Percentiles rank a stretch among this genome's conserved stretches.
These are phyloP conservation scores for Helicoverpa assulta DNA, from an alignment of 2,888 invertebrate genomes.

Conservation along the genomic window DNA sequence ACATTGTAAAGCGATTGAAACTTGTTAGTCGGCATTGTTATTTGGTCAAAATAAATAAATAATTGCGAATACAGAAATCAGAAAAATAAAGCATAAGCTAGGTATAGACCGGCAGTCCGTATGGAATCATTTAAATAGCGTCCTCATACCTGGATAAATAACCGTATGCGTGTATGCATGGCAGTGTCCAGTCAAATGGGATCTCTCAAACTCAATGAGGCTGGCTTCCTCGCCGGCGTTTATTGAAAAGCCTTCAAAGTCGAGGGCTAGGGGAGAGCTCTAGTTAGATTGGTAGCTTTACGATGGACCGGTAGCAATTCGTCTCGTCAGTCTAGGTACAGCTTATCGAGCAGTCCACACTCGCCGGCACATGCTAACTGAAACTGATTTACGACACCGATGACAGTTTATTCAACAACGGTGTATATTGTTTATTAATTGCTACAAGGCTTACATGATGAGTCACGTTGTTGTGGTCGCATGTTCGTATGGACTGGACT, in stretches of 20 bases:
- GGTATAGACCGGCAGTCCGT: constrained; percentile 1
- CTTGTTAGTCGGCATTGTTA: neutral
- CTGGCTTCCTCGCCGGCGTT: constrained; percentile 52
- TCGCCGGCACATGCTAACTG: constrained; percentile 80
- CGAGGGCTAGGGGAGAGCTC: constrained; percentile 62
- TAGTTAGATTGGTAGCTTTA: constrained; percentile 67
- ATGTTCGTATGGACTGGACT: constrained; percentile 20
- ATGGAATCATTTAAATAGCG: constrained; percentile 45
- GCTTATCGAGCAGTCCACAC: constrained; percentile 85
- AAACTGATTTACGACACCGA: constrained; percentile 84
- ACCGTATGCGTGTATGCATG: constrained; percentile 57
- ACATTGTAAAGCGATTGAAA: constrained; percentile 9
- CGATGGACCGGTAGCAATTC: constrained; percentile 74
- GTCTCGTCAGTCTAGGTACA: constrained; percentile 78
- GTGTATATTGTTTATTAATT: constrained; percentile 76
- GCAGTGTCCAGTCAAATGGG: constrained; percentile 56
- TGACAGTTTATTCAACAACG: constrained; percentile 78
- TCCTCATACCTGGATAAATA: constrained; percentile 44
- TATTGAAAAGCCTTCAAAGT: constrained; percentile 56
- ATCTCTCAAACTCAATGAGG: constrained; percentile 54
- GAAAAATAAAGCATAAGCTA: neutral
- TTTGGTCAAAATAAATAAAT: too few relatives aligned
- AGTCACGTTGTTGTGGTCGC: constrained; percentile 48
- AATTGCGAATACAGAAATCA: too few relatives aligned
- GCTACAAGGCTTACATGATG: constrained; percentile 69